Evolutionary conservation across 2,797 vertebrate genomes (phyloP).

Genomic region (Tadarida brasiliensis): DNA sequence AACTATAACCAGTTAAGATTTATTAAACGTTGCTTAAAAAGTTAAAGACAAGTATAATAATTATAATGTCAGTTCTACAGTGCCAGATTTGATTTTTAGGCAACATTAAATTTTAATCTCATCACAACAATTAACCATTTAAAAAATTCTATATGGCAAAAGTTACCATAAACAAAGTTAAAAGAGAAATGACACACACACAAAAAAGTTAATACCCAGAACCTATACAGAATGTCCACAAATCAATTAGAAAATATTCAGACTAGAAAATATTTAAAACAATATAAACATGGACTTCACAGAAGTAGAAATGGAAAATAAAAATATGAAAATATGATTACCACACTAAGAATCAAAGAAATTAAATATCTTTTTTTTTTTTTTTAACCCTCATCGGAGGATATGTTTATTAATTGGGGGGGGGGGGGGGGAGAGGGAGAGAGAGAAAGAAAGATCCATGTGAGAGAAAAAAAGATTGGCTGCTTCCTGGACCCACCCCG

Average conservation of each 20-base stretch:
- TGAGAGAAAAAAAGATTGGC: too few species aligned
- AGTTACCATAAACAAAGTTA: not conserved
- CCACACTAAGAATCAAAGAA: slow-evolving; percentile 24
- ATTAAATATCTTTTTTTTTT: slow-evolving; percentile 1
- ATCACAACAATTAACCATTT: not conserved
- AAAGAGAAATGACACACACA: not conserved
- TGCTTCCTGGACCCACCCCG: not conserved
- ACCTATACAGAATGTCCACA: not conserved
- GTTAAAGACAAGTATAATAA: slow-evolving; percentile 3
- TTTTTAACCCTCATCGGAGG: not conserved
- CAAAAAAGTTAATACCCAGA: not conserved
- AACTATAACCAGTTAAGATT: not conserved
- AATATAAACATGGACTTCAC: not conserved
- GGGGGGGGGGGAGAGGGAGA: not conserved
- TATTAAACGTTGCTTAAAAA: not conserved
- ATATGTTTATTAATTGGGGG: not conserved
- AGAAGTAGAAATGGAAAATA: not conserved
- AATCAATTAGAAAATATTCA: not conserved
- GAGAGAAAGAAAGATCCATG: not conserved
- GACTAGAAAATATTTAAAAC: not conserved
- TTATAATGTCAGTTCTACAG: not conserved
- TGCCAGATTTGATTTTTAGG: not conserved
- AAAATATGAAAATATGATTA: slow-evolving; percentile 43
- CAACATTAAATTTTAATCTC: slow-evolving; percentile 11
- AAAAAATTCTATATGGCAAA: not conserved